Evolutionary conservation across 1,140 invertebrate species (phyloP).

Genomic region (Ceratosolen fusciceps): DNA sequence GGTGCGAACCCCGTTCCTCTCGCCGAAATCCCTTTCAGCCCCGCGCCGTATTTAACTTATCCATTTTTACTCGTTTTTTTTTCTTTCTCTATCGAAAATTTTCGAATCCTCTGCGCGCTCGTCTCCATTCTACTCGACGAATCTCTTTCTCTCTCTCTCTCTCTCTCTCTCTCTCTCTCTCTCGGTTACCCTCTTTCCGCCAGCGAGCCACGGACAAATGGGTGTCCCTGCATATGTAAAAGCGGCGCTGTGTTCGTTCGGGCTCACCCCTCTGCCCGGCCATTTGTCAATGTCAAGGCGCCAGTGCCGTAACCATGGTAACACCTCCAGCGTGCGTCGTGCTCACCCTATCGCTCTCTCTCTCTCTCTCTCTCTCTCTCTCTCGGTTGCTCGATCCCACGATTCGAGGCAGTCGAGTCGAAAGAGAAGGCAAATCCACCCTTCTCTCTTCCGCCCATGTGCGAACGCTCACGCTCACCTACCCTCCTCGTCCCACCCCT

Average conservation of each 20-base stretch:
- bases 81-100: constrained; percentile 24
- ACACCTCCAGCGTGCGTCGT: constrained; percentile 57
- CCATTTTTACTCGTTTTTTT: constrained; percentile 29
- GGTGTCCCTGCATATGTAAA: constrained; percentile 73
- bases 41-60: constrained; percentile 34
- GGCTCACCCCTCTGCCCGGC: constrained; percentile 70
- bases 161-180: constrained; percentile 48
- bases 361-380: constrained; percentile 18
- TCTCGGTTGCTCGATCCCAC: constrained; percentile 57
- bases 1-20: constrained; percentile 37
- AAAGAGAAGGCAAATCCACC: constrained; percentile 49
- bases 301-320: constrained; percentile 71
- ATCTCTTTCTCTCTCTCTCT: constrained; percentile 17
- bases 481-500: constrained; percentile 16
- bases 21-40: constrained; percentile 12
- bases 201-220: constrained; percentile 65
- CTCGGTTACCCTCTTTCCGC: constrained; percentile 35
- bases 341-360: not conserved
- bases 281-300: constrained; percentile 73
- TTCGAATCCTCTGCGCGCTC: constrained; percentile 26
- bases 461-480: constrained; percentile 35
- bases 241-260: constrained; percentile 67
- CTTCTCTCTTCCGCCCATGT: constrained; percentile 43
- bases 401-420: constrained; percentile 49
- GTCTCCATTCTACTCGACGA: constrained; percentile 23